Conservation (phyloP, 92 coral and sea anemone genomes). For the Parazoanthus swiftii region DNA sequence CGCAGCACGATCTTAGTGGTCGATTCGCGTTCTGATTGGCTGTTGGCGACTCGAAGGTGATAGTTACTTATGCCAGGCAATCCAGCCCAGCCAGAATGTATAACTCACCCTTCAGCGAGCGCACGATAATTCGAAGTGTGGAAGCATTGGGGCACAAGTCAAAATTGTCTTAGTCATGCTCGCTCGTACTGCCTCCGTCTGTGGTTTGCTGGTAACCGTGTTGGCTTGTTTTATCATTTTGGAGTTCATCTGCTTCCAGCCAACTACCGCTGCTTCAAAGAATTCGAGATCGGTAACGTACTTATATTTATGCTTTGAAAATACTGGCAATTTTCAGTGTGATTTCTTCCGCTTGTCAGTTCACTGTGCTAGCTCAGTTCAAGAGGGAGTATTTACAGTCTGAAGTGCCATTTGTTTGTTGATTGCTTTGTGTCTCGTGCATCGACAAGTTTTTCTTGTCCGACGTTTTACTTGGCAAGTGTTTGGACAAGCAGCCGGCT, state of each 20-base stretch:
- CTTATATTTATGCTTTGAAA: background rate
- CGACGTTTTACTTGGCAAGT: background rate
- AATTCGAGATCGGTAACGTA: constrained; percentile 29
- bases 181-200: constrained; percentile 17
- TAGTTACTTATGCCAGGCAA: constrained; percentile 34
- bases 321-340: background rate
- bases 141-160: background rate
- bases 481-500: background rate
- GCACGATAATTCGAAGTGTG: constrained; percentile 16
- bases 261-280: constrained; percentile 22
- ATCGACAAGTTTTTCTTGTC: background rate
- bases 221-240: constrained; percentile 18
- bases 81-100: constrained; percentile 10
- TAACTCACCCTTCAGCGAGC: background rate
- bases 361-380: background rate
- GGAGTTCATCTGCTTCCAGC: constrained; percentile 22
- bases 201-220: background rate
- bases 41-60: constrained; percentile 13
- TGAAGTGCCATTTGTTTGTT: background rate
- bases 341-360: constrained; percentile 1
- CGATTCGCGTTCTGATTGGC: constrained; percentile 31
- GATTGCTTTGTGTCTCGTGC: background rate
- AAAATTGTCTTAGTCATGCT: constrained; percentile 13
- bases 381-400: constrained; percentile 14
- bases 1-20: constrained; percentile 36